Evolutionary conservation across 1,140 invertebrate genomes (phyloP).

Genomic region (Cherax destructor): DNA sequence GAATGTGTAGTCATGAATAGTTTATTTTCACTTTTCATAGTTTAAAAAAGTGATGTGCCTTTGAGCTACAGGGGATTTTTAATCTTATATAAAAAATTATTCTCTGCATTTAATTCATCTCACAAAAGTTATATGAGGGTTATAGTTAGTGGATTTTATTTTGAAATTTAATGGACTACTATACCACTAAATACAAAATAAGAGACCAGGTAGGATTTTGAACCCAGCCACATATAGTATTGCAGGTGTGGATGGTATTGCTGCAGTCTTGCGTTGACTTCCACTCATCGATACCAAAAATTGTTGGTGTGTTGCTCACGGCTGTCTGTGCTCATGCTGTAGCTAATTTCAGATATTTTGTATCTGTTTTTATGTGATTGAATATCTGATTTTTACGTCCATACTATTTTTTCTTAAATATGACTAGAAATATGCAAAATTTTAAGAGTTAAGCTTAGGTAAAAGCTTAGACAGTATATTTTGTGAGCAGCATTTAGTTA

Average conservation of each 20-base stretch:
- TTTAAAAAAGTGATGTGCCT: not conserved
- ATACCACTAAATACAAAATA: not conserved
- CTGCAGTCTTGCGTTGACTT: conserved; percentile 57
- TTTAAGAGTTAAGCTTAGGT: not conserved
- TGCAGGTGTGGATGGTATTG: conserved; percentile 43
- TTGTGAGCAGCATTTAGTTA: conserved; percentile 44
- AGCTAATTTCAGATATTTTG: not conserved
- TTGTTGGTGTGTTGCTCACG: conserved; percentile 51
- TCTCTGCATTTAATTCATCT: too few species aligned
- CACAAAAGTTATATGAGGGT: too few species aligned
- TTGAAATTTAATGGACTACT: too few species aligned
- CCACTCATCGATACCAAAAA: conserved; percentile 65
- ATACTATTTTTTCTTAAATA: not conserved
- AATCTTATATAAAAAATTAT: too few species aligned
- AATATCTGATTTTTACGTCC: not conserved
- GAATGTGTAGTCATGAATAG: too few species aligned
- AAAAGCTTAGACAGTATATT: conserved; percentile 31
- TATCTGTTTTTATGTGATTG: not conserved
- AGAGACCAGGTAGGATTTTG: not conserved
- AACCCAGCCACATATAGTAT: conserved; percentile 10
- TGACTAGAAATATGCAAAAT: not conserved
- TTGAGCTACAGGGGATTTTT: too few species aligned
- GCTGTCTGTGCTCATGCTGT: conserved; percentile 46
- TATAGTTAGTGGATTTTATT: too few species aligned
- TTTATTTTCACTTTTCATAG: not conserved